These are phyloP conservation scores for Camponotus fellah DNA, from an alignment of 2,888 invertebrate genomes.

Conservation along the genomic window DNA sequence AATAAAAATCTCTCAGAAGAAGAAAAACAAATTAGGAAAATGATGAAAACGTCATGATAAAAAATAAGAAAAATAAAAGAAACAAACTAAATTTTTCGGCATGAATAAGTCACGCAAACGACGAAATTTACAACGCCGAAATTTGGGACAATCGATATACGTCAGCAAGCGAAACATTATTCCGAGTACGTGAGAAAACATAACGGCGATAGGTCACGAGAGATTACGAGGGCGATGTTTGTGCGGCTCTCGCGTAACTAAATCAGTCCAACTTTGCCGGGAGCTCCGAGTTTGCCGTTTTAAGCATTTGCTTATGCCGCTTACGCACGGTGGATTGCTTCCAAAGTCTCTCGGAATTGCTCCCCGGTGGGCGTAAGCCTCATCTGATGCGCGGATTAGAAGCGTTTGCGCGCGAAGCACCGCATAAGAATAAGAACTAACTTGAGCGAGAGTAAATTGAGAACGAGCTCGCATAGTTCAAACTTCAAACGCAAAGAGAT, in stretches of 20 bases:
- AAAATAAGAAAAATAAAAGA: neutral
- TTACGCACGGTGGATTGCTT: slow-evolving; percentile 39
- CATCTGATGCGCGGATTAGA: slow-evolving; percentile 50
- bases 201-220: slow-evolving; percentile 51
- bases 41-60: neutral
- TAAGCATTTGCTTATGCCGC: slow-evolving; percentile 46
- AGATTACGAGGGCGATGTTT: slow-evolving; percentile 42
- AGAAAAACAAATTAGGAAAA: neutral
- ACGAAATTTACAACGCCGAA: slow-evolving; percentile 11
- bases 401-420: slow-evolving; percentile 26
- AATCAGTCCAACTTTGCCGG: slow-evolving; percentile 43
- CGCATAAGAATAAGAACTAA: slow-evolving; percentile 36
- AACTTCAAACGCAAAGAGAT: neutral
- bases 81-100: neutral
- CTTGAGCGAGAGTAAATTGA: slow-evolving; percentile 4
- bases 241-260: slow-evolving; percentile 36
- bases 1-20: neutral
- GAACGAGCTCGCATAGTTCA: neutral
- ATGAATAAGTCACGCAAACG: neutral
- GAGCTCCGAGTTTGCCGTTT: slow-evolving; percentile 35
- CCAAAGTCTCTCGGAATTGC: slow-evolving; percentile 41
- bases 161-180: slow-evolving; percentile 23
- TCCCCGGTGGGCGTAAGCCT: slow-evolving; percentile 19
- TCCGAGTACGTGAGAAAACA: slow-evolving; percentile 46
- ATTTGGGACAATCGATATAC: slow-evolving; percentile 50